Conservation (phyloP, 2,888 invertebrate genomes). For the Gnatocerus cornutus region DNA sequence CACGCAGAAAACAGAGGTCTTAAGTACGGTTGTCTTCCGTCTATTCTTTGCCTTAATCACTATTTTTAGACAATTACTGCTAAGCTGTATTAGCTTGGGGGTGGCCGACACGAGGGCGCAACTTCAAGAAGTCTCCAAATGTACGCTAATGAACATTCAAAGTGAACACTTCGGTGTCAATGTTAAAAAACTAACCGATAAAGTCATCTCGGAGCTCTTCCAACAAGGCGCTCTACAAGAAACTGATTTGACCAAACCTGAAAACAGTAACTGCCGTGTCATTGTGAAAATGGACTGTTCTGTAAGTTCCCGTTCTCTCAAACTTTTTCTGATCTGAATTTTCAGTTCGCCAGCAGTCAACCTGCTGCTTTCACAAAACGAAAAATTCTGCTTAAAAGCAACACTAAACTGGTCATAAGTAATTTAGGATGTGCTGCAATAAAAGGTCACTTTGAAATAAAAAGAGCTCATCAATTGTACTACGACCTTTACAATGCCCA, state of each 20-base stretch:
- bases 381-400: constrained; percentile 60
- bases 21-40: constrained; percentile 65
- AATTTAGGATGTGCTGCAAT: constrained; percentile 87
- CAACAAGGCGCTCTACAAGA: constrained; percentile 70
- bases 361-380: constrained; percentile 14
- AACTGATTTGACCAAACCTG: constrained; percentile 49
- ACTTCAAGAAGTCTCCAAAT: constrained; percentile 74
- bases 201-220: constrained; percentile 70
- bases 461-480: constrained; percentile 81
- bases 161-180: constrained; percentile 67
- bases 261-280: constrained; percentile 52
- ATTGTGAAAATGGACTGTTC: constrained; percentile 63
- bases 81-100: constrained; percentile 80
- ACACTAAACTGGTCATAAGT: constrained; percentile 72
- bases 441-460: constrained; percentile 87
- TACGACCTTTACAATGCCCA: constrained; percentile 83
- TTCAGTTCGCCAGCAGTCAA: constrained; percentile 6
- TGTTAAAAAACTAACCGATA: constrained; percentile 70
- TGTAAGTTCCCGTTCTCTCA: constrained; percentile 29
- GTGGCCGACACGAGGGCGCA: constrained; percentile 75
- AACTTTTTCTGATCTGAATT: background rate
- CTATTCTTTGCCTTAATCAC: too few species aligned
- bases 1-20: constrained; percentile 75
- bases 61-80: constrained; percentile 70
- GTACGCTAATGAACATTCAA: constrained; percentile 80